A percentile compares a stretch with the other conserved stretches of the same genome.
Evolutionary conservation across 2,113 vertebrate species (phyloP).

Genomic region (Barnardius zonarius): DNA sequence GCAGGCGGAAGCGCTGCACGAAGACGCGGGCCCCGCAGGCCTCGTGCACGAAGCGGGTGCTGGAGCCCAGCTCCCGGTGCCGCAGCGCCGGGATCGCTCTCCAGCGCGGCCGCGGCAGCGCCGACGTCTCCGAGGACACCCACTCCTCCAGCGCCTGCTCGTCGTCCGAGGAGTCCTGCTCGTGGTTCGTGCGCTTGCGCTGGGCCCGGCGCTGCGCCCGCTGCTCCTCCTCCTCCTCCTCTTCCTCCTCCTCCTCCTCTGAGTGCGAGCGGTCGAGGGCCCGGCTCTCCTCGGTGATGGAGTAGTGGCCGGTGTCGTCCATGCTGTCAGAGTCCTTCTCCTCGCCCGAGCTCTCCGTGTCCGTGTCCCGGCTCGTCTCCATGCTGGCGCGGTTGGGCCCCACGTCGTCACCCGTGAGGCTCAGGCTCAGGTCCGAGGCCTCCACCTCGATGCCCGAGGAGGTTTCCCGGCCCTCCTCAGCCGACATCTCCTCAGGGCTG

Average conservation of each 20-base stretch:
- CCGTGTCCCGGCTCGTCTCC: slow-evolving; percentile 65
- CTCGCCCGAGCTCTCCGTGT: slow-evolving; percentile 76
- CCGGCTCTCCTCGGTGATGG: slow-evolving; percentile 85
- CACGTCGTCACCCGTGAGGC: slow-evolving; percentile 75
- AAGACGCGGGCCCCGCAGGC: slow-evolving; percentile 90
- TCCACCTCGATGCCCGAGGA: slow-evolving; percentile 81
- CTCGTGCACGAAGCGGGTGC: slow-evolving; percentile 82
- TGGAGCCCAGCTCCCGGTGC: slow-evolving; percentile 83
- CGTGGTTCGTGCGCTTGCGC: slow-evolving; percentile 70
- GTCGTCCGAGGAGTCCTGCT: slow-evolving; percentile 79
- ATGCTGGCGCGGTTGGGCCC: slow-evolving; percentile 65
- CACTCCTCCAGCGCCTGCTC: slow-evolving; percentile 89
- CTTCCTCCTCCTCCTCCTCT: slow-evolving; percentile 79
- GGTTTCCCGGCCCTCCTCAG: slow-evolving; percentile 75
- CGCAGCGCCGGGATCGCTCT: slow-evolving; percentile 82
- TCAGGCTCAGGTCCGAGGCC: slow-evolving; percentile 77
- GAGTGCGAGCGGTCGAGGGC: slow-evolving; percentile 77
- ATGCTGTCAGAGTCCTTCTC: slow-evolving; percentile 95
- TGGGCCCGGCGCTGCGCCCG: slow-evolving; percentile 54
- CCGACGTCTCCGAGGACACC: slow-evolving; percentile 85
- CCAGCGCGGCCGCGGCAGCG: slow-evolving; percentile 83
- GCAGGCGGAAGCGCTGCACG: slow-evolving; percentile 88
- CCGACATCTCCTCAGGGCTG: slow-evolving; percentile 77
- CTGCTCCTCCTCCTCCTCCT: slow-evolving; percentile 72
- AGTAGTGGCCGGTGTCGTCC: slow-evolving; percentile 90